These are phyloP conservation scores for Polia nebulosa DNA, from an alignment of 2,888 invertebrate genomes.

Conservation along the genomic window DNA sequence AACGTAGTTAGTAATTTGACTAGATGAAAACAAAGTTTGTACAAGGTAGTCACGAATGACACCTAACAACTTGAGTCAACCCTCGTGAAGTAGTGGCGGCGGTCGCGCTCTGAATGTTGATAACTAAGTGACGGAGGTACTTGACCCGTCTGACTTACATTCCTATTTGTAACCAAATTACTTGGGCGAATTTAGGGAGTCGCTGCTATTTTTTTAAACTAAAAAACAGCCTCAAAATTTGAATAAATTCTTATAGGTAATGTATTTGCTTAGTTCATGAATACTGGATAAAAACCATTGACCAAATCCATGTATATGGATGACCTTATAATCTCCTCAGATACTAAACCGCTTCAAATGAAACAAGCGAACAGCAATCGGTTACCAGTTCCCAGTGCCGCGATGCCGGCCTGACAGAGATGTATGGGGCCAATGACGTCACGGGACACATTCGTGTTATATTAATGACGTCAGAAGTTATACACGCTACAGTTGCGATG, in stretches of 20 bases:
- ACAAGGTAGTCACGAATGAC: neutral
- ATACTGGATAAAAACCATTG: neutral
- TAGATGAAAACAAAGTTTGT: neutral
- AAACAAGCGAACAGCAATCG: constrained; percentile 60
- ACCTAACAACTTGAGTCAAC: constrained; percentile 44
- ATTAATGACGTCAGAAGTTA: constrained; percentile 68
- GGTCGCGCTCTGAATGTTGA: constrained; percentile 49
- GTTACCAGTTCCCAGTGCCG: constrained; percentile 53
- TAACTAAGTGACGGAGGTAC: constrained; percentile 28
- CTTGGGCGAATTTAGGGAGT: neutral
- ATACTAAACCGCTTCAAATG: constrained; percentile 45
- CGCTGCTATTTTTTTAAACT: neutral
- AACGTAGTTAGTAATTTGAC: neutral
- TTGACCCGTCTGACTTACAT: neutral
- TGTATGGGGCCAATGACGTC: constrained; percentile 63
- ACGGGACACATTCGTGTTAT: constrained; percentile 64
- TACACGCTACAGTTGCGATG: constrained; percentile 58
- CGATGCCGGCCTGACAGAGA: constrained; percentile 62
- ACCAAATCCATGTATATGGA: neutral
- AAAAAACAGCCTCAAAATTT: no score
- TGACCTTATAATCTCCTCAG: constrained; percentile 14
- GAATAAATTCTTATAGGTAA: no score
- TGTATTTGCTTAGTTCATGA: no score
- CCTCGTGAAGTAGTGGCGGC: constrained; percentile 37
- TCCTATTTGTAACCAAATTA: constrained; percentile 4